A percentile compares a stretch with the other conserved stretches of the same genome.
phyloP scores from a whole-genome alignment of 92 coral and sea anemone species.

The Palythoa heliodiscus region DNA sequence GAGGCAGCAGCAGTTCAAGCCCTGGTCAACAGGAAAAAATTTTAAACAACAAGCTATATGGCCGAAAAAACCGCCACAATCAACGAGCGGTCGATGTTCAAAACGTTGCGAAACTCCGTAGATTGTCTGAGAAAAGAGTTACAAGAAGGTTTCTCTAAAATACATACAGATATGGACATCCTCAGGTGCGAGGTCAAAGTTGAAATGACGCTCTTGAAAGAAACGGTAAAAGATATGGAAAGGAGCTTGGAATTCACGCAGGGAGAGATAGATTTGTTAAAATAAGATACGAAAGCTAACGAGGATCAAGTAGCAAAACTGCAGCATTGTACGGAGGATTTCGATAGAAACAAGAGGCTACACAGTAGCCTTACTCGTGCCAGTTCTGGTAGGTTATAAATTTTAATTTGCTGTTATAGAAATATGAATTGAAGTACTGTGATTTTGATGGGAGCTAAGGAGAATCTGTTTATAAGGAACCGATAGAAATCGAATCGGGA shows the following conservation, averaged over 20 bases:
- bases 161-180: not conserved
- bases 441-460: too few relatives aligned
- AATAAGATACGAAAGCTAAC: not conserved
- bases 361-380: too few relatives aligned
- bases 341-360: too few relatives aligned
- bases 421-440: too few relatives aligned
- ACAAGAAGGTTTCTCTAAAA: not conserved
- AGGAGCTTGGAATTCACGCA: slow-evolving; percentile 5
- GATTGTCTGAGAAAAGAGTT: slow-evolving; percentile 8
- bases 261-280: not conserved
- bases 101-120: not conserved
- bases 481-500: too few relatives aligned
- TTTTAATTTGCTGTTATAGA: too few relatives aligned
- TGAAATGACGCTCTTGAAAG: not conserved
- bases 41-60: not conserved
- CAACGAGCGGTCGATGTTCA: not conserved
- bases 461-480: too few relatives aligned
- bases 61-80: not conserved
- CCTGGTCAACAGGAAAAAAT: not conserved
- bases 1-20: not conserved
- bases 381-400: too few relatives aligned
- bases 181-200: not conserved
- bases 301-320: not conserved
- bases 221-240: not conserved
- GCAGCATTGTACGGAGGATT: not conserved